These are phyloP conservation scores for Acanthosepion lycidas DNA, from an alignment of 2,888 invertebrate genomes.

Conservation along the genomic window DNA sequence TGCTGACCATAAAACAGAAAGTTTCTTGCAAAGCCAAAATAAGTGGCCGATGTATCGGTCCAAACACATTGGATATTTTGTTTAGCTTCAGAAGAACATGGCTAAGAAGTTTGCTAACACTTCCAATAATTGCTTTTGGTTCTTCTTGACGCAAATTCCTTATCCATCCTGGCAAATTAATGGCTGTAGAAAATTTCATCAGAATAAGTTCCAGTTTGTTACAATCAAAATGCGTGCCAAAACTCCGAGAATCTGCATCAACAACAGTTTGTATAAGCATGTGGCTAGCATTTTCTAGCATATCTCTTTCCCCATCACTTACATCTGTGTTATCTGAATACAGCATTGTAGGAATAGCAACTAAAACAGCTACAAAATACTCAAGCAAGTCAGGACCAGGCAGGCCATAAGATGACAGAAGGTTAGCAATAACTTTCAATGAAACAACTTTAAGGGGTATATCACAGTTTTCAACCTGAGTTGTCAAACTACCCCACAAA, in stretches of 20 bases:
- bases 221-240: neutral
- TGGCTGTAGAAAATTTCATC: neutral
- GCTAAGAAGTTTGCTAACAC: conserved; percentile 12
- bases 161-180: neutral
- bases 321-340: neutral
- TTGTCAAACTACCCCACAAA: neutral
- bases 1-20: neutral
- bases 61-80: neutral
- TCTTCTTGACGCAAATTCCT: neutral
- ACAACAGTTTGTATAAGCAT: neutral
- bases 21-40: neutral
- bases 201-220: conserved; percentile 33
- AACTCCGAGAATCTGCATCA: neutral
- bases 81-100: neutral
- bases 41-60: neutral
- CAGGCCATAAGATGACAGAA: neutral
- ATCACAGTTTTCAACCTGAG: conserved; percentile 35
- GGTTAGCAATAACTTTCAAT: conserved; percentile 20
- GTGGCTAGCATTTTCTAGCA: neutral
- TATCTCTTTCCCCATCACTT: neutral
- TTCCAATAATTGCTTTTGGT: neutral
- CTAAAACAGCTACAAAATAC: conserved; percentile 6
- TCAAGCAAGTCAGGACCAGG: neutral
- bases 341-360: conserved; percentile 34
- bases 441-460: conserved; percentile 8